Base-by-base conservation (phyloP, 2,888 invertebrate species). In the Chymomyza fuscimana region DNA sequence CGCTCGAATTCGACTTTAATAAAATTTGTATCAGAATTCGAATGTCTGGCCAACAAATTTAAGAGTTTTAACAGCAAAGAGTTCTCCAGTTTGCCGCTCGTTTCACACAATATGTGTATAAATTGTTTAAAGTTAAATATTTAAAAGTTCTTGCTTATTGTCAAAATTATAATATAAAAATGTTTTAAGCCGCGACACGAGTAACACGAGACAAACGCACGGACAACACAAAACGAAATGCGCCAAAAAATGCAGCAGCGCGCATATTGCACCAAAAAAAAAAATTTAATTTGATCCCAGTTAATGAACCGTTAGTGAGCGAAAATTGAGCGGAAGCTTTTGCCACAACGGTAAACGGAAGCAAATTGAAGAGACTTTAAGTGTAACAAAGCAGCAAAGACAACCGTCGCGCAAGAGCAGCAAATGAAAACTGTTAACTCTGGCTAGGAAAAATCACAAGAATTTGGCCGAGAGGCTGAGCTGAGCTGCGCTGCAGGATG, bases 1-100 rank as follows among this genome's bases (percentile, higher is more conserved):
- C 89, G 89, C 78, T 90, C 90, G 82, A 91, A 91, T 84, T 91
- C 91, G 78, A 91, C 85, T 82, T 89, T 86, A 72, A 91, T 88
- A 54, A 89, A 79, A 62, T 82, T 88, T 19, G 75, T 80, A 46
- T 79, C 75, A 63, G 73, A 70, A 67, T 68, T 78, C 70, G 86
- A 79, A 65, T 82, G 75, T 67, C 82, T 72, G 67, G 85, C 82
- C 80, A 86, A 68, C 36, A 89, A 76, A 71, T 89, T 87, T 69
- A 88, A 71, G 72, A 87, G 80, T 72, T 88, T 88, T n/a, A 87
- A 76, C 19, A 87, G 80, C 77, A 88, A 67, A 63, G 84, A 86
- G 77, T 88, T 88, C 85, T 88, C 86, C 86, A 86, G 86, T 77
- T 86, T 86, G 86, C 68, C 79, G 79, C 70, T 32, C 66, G 65